Evolutionary conservation across 2,797 vertebrate species (phyloP).

Genomic region (Schizopygopsis malacanthus): DNA sequence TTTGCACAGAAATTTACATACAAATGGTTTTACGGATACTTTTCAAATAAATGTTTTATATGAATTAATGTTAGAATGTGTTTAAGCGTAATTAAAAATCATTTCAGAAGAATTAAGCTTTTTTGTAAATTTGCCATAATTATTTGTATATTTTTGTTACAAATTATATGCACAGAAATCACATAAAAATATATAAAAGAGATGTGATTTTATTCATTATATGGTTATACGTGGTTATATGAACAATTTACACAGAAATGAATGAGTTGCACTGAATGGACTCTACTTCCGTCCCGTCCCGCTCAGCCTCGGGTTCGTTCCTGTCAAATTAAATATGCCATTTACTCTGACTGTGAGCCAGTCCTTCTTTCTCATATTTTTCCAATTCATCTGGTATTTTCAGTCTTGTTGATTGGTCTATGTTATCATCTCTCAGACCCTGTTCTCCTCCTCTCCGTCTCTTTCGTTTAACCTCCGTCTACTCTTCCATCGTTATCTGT

Average conservation of each 20-base stretch:
- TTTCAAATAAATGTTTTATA: background rate
- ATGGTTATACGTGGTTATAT: too few species aligned
- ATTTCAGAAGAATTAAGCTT: background rate
- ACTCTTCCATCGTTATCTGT: slow-evolving; percentile 15
- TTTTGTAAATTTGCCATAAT: background rate
- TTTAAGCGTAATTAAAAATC: too few species aligned
- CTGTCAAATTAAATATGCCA: slow-evolving; percentile 3
- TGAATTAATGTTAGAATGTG: background rate
- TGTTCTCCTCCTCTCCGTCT: background rate
- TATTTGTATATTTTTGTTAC: background rate
- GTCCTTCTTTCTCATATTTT: background rate
- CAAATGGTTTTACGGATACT: background rate
- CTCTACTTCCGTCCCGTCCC: background rate
- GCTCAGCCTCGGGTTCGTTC: background rate
- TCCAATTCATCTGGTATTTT: background rate
- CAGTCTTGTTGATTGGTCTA: slow-evolving; percentile 3
- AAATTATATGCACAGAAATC: background rate
- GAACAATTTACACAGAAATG: background rate
- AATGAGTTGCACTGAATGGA: background rate
- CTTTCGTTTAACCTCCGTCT: slow-evolving; percentile 38
- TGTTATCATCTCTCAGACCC: slow-evolving; percentile 15
- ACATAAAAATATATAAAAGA: too few species aligned
- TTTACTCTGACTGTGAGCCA: background rate
- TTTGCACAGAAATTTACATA: background rate
- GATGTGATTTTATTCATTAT: too few species aligned